Percentiles rank a stretch among this genome's conserved stretches.
Evolutionary conservation across 2,113 vertebrate species (phyloP).

Genomic region (Buteo buteo): DNA sequence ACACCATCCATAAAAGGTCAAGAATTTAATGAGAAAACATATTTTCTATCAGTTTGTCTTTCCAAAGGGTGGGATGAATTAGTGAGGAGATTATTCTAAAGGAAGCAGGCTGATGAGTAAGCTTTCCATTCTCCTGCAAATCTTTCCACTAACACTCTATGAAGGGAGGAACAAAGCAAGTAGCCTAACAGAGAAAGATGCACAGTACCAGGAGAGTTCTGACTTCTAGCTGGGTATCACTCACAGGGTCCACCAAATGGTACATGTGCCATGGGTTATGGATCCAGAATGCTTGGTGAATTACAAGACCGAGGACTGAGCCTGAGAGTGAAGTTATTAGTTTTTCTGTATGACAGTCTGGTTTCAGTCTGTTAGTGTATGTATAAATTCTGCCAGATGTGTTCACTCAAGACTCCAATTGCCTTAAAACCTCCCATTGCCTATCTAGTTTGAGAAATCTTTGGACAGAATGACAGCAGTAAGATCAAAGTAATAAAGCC

Average conservation of each 20-base stretch:
- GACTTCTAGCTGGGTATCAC: neutral
- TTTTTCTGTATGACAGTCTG: neutral
- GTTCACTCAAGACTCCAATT: neutral
- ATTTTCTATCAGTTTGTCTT: neutral
- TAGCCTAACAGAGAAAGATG: neutral
- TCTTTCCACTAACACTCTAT: neutral
- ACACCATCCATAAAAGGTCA: neutral
- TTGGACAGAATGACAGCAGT: neutral
- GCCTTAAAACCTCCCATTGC: neutral
- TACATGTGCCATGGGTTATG: neutral
- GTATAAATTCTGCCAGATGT: neutral
- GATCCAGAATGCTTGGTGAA: neutral
- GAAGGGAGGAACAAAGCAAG: neutral
- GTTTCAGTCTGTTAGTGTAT: neutral
- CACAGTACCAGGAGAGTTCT: neutral
- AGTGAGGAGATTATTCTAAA: neutral
- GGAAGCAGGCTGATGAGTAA: slow-evolving; percentile 5
- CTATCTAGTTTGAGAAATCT: neutral
- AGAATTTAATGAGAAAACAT: slow-evolving; percentile 11
- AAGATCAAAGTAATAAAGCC: neutral
- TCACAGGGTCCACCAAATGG: neutral
- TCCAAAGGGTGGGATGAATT: slow-evolving; percentile 3
- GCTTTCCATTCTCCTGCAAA: neutral
- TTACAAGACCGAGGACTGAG: neutral
- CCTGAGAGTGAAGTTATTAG: neutral